phyloP scores from a whole-genome alignment of 2,797 vertebrate species.

The Enteromius anoplus region DNA sequence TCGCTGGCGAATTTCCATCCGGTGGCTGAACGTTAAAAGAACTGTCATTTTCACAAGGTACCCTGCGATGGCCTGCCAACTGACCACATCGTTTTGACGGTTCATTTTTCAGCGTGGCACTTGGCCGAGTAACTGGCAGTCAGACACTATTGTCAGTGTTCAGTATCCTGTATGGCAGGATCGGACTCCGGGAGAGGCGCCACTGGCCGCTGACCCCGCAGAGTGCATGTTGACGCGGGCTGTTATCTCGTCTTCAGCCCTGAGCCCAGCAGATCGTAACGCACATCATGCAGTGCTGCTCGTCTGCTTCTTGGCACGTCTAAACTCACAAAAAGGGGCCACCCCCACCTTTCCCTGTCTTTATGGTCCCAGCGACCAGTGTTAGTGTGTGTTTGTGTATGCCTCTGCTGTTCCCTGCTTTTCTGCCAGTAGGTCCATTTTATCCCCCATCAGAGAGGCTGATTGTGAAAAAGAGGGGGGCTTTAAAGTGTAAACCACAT shows the following conservation, averaged over 20 bases:
- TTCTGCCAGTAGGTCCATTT: conserved; percentile 87
- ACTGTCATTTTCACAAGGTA: conserved; percentile 68
- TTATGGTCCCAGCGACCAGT: conserved; percentile 65
- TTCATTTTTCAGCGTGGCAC: conserved; percentile 72
- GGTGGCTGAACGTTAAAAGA: conserved; percentile 67
- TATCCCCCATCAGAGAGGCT: conserved; percentile 91
- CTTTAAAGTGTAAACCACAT: conserved; percentile 99
- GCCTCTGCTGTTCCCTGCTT: conserved; percentile 73
- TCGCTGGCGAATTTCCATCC: conserved; percentile 70
- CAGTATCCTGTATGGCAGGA: conserved; percentile 55
- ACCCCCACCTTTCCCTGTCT: conserved; percentile 66
- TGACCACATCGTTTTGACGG: conserved; percentile 75
- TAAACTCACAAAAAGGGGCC: conserved; percentile 52
- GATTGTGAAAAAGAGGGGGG: conserved; percentile 83
- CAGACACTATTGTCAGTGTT: conserved; percentile 63
- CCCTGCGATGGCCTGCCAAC: conserved; percentile 73
- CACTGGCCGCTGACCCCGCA: conserved; percentile 50
- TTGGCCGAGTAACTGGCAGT: conserved; percentile 66
- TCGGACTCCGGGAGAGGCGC: conserved; percentile 30
- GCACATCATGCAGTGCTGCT: conserved; percentile 48
- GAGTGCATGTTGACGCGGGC: conserved; percentile 43
- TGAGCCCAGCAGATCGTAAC: conserved; percentile 52
- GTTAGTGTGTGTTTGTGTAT: conserved; percentile 55
- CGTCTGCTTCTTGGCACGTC: conserved; percentile 50
- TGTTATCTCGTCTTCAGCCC: conserved; percentile 54